A percentile compares a stretch with the other conserved stretches of the same genome.
Conservation (phyloP, 1,140 invertebrate genomes). For the Leptinotarsa defecta region DNA sequence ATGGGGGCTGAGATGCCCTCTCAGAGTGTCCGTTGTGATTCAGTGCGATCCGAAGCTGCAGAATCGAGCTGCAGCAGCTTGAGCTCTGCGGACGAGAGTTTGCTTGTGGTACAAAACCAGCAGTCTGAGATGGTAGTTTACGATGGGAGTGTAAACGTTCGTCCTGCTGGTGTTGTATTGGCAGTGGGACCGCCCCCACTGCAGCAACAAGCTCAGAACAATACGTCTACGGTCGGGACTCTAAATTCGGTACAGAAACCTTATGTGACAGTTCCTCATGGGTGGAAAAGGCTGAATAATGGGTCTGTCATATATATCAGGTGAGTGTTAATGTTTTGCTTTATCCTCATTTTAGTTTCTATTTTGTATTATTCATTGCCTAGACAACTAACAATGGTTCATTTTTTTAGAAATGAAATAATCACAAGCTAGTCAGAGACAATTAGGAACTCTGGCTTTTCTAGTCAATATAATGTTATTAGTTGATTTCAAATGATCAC, state of each 20-base stretch:
- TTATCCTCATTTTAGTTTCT: too few relatives aligned
- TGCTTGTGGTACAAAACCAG: slow-evolving; percentile 48
- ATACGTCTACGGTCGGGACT: slow-evolving; percentile 33
- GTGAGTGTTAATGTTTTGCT: slow-evolving; percentile 49
- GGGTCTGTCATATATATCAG: slow-evolving; percentile 63
- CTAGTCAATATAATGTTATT: too few relatives aligned
- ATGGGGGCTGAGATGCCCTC: slow-evolving; percentile 47
- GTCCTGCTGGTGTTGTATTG: slow-evolving; percentile 48
- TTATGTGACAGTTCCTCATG: slow-evolving; percentile 59
- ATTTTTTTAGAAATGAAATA: too few relatives aligned
- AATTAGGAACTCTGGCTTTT: too few relatives aligned
- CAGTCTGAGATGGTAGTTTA: slow-evolving; percentile 53
- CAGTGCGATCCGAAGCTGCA: slow-evolving; percentile 57
- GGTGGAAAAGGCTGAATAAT: slow-evolving; percentile 62
- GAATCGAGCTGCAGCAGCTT: slow-evolving; percentile 59
- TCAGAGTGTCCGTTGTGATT: slow-evolving; percentile 55
- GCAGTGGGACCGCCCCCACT: slow-evolving; percentile 43
- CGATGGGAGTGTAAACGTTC: slow-evolving; percentile 53
- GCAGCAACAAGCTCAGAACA: slow-evolving; percentile 39
- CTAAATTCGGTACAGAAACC: slow-evolving; percentile 34
- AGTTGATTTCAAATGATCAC: too few relatives aligned
- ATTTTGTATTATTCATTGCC: too few relatives aligned
- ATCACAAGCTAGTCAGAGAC: too few relatives aligned
- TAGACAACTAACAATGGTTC: too few relatives aligned
- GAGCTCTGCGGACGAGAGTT: slow-evolving; percentile 54